Evolutionary conservation across 1,140 invertebrate species (phyloP).

Genomic region (Pachypsylla venusta): DNA sequence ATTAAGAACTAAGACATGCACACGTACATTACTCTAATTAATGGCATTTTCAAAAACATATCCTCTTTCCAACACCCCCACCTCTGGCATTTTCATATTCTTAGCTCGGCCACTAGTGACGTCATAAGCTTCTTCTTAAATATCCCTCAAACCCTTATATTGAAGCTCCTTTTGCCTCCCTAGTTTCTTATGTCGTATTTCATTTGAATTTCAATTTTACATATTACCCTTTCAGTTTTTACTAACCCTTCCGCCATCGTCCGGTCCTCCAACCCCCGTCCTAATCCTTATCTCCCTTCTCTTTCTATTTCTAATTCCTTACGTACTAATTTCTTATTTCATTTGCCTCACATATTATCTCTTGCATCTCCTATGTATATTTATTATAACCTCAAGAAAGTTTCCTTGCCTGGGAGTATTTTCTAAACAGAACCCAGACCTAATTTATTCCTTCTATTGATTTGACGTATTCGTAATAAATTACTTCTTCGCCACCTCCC

Average conservation of each 20-base stretch:
- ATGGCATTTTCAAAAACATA: neutral
- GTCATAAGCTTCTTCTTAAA: constrained; percentile 5
- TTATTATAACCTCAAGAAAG: neutral
- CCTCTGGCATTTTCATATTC: neutral
- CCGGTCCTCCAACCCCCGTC: neutral
- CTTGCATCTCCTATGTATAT: too few relatives aligned
- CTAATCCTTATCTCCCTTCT: neutral
- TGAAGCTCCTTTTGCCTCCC: too few relatives aligned
- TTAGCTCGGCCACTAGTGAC: constrained; percentile 8
- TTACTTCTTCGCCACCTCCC: too few relatives aligned
- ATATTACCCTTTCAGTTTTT: constrained; percentile 10
- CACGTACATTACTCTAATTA: constrained; percentile 2
- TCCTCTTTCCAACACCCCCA: neutral
- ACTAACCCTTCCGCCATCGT: neutral
- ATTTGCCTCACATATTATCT: constrained; percentile 6
- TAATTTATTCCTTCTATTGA: constrained; percentile 5
- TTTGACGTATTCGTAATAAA: constrained; percentile 9
- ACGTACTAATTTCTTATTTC: constrained; percentile 7
- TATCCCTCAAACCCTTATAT: neutral
- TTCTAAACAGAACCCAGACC: neutral
- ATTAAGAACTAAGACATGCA: constrained; percentile 3
- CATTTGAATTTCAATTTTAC: constrained; percentile 10
- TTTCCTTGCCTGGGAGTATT: neutral
- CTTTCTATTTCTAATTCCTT: neutral
- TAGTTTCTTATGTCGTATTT: constrained; percentile 9